Percentiles rank a stretch among this genome's conserved stretches.
phyloP scores from a whole-genome alignment of 2,113 vertebrate genomes.

The Muntiacus muntjak region DNA sequence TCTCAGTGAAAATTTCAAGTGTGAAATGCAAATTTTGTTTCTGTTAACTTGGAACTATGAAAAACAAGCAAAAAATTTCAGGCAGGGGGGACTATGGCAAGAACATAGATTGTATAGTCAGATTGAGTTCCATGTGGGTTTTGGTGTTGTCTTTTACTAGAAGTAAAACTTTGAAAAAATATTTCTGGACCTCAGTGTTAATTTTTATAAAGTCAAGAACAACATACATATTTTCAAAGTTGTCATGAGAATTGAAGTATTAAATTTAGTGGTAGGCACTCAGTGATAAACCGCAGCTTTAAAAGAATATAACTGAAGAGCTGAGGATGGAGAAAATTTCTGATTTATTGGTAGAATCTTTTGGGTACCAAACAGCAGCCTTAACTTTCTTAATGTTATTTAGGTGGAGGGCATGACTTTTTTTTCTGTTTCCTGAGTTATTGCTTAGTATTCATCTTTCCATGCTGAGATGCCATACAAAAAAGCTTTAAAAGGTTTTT shows the following conservation, averaged over 20 bases:
- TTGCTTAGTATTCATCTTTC: background rate
- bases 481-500: conserved; percentile 8
- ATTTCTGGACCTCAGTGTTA: background rate
- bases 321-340: background rate
- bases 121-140: background rate
- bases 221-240: background rate
- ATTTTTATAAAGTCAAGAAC: background rate
- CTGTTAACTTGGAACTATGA: background rate
- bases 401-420: background rate
- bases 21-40: background rate
- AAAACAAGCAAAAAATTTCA: background rate
- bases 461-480: background rate
- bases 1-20: conserved; percentile 17
- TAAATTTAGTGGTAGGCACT: background rate
- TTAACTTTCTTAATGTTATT: background rate
- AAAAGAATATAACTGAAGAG: background rate
- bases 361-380: background rate
- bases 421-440: background rate
- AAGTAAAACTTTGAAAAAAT: background rate
- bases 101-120: background rate
- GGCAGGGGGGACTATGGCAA: background rate
- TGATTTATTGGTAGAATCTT: background rate
- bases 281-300: background rate
- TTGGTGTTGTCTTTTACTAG: background rate
- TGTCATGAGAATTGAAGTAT: background rate